These are phyloP conservation scores for Gnathonemus longibarbis DNA, from an alignment of 2,113 vertebrate genomes.

Conservation along the genomic window DNA sequence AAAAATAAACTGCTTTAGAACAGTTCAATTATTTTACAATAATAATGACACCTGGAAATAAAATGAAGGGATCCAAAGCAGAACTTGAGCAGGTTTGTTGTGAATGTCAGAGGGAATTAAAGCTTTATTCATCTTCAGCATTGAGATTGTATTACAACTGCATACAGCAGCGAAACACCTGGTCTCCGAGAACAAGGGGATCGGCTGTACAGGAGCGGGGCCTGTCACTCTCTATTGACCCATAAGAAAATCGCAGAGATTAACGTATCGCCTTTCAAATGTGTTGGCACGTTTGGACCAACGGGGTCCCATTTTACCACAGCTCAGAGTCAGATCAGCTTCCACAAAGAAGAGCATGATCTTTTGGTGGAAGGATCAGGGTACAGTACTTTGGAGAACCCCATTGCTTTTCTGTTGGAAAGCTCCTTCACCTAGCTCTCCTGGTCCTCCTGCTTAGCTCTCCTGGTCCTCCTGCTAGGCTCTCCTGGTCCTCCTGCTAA, in stretches of 20 bases:
- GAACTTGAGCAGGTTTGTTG: neutral
- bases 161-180: conserved; percentile 14
- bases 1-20: neutral
- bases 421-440: conserved; percentile 7
- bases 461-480: neutral
- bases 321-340: conserved; percentile 23
- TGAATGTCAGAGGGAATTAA: neutral
- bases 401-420: neutral
- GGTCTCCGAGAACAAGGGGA: conserved; percentile 4
- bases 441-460: neutral
- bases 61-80: neutral
- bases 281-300: neutral
- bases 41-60: neutral
- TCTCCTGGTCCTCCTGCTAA: neutral
- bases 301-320: conserved; percentile 8
- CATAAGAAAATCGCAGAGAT: conserved; percentile 20
- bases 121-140: neutral
- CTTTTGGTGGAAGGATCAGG: conserved; percentile 14
- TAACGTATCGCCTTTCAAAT: conserved; percentile 27
- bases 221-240: conserved; percentile 16
- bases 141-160: conserved; percentile 19
- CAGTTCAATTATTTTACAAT: neutral
- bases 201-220: neutral
- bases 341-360: conserved; percentile 14
- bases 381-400: neutral